These are phyloP conservation scores for Syrrhaptes paradoxus DNA, from an alignment of 2,113 vertebrate genomes.

Conservation along the genomic window DNA sequence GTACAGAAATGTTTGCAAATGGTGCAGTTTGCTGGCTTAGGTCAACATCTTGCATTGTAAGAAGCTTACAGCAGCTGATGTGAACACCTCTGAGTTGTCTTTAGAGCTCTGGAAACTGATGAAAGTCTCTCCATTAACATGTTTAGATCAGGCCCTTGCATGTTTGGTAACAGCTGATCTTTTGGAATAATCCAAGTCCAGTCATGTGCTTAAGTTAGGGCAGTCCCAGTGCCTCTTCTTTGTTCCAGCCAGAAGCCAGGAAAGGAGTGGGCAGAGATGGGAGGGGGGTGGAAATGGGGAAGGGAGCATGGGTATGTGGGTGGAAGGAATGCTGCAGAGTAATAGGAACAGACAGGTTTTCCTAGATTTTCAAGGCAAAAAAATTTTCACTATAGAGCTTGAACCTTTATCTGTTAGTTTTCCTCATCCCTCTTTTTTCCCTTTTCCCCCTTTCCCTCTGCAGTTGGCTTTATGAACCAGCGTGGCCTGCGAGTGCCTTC, in stretches of 20 bases:
- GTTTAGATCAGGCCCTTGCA: neutral
- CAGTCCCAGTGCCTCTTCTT: neutral
- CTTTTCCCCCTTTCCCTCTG: neutral
- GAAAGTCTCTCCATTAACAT: neutral
- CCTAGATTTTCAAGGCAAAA: neutral
- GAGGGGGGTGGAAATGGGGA: neutral
- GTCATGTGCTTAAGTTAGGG: neutral
- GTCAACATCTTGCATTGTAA: neutral
- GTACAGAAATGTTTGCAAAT: constrained; percentile 64
- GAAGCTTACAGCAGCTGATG: neutral
- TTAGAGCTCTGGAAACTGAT: neutral
- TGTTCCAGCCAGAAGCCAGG: neutral
- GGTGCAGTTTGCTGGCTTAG: neutral
- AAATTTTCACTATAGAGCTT: neutral
- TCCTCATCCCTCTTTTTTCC: neutral
- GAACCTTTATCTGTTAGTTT: neutral
- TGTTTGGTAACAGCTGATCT: neutral
- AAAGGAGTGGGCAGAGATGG: neutral
- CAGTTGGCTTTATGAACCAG: constrained; percentile 91
- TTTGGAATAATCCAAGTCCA: neutral
- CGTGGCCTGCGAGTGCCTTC: constrained; percentile 85
- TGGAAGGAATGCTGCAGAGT: neutral
- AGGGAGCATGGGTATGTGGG: neutral
- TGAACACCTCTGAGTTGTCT: neutral
- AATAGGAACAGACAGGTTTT: neutral